Evolutionary conservation across 2,113 vertebrate species (phyloP).

Genomic region (Cyprinodon brontotheroides): DNA sequence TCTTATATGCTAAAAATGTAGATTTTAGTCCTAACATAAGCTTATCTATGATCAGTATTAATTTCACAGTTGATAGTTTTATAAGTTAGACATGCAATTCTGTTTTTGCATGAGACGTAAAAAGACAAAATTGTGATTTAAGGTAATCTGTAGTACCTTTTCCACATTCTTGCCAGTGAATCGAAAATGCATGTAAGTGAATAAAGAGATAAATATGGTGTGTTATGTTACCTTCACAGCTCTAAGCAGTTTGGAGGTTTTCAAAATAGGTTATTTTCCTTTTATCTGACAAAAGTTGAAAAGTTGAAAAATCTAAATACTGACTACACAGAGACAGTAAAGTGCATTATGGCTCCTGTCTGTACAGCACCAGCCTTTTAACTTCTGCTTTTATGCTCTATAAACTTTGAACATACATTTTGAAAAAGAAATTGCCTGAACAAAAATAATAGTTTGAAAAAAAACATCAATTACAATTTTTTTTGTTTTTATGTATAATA

Average conservation of each 20-base stretch:
- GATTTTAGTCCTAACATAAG: not conserved
- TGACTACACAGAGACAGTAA: slow-evolving; percentile 1
- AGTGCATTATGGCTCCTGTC: slow-evolving; percentile 16
- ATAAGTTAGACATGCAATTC: slow-evolving; percentile 33
- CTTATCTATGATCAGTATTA: slow-evolving; percentile 20
- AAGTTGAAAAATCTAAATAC: slow-evolving; percentile 31
- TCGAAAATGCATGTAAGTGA: slow-evolving; percentile 34
- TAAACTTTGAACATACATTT: not conserved
- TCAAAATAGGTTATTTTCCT: slow-evolving; percentile 51
- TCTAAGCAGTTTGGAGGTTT: slow-evolving; percentile 69
- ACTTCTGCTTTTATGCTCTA: slow-evolving; percentile 12
- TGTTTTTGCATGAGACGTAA: slow-evolving; percentile 46
- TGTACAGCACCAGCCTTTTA: too few species aligned
- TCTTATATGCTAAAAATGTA: not conserved
- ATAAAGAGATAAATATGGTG: slow-evolving; percentile 50
- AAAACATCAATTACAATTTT: not conserved
- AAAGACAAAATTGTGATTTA: slow-evolving; percentile 45
- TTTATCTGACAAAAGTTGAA: slow-evolving; percentile 41
- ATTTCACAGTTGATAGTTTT: slow-evolving; percentile 19
- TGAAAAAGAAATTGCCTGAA: not conserved
- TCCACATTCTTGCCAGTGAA: slow-evolving; percentile 33
- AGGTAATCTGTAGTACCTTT: slow-evolving; percentile 44
- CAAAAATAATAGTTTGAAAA: not conserved
- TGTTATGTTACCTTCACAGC: slow-evolving; percentile 50
- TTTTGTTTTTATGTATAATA: not conserved